Conservation (phyloP, 2,888 invertebrate species). For the Apodemia zela region DNA sequence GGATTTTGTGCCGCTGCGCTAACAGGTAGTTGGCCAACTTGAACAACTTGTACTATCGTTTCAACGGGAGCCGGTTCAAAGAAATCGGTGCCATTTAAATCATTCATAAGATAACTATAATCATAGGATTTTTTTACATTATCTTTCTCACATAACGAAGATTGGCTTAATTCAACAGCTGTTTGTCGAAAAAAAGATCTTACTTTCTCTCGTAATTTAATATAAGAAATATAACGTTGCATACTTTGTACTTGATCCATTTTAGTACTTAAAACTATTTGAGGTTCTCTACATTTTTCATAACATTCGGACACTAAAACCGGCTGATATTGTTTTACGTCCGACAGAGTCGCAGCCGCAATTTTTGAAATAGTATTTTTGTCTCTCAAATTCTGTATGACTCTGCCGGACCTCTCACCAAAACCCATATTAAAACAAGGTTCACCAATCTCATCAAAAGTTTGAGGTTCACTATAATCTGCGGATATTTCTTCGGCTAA, state of each 20-base stretch:
- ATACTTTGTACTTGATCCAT: slow-evolving; percentile 44
- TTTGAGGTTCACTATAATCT: slow-evolving; percentile 42
- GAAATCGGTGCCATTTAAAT: slow-evolving; percentile 80
- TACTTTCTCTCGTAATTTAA: slow-evolving; percentile 56
- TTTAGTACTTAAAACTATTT: slow-evolving; percentile 31
- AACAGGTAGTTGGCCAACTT: slow-evolving; percentile 74
- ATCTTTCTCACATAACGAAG: slow-evolving; percentile 40
- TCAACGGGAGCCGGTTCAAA: slow-evolving; percentile 72
- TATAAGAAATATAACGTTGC: slow-evolving; percentile 44
- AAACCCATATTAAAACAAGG: slow-evolving; percentile 76
- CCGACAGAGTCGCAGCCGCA: slow-evolving; percentile 81
- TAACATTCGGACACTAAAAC: slow-evolving; percentile 56
- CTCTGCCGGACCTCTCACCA: slow-evolving; percentile 81
- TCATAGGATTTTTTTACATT: slow-evolving; percentile 25
- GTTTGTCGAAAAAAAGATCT: slow-evolving; percentile 58
- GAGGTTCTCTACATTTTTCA: slow-evolving; percentile 36
- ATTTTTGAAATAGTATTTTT: slow-evolving; percentile 58
- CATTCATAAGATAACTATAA: slow-evolving; percentile 49
- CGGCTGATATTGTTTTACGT: slow-evolving; percentile 79
- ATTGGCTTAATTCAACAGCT: slow-evolving; percentile 45
- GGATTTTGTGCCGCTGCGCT: slow-evolving; percentile 71
- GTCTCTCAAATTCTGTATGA: slow-evolving; percentile 69
- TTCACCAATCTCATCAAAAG: slow-evolving; percentile 46
- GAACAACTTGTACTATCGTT: slow-evolving; percentile 79
- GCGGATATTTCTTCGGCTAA: slow-evolving; percentile 57